phyloP scores from a whole-genome alignment of 2,888 invertebrate genomes.

The Nineta flava region DNA sequence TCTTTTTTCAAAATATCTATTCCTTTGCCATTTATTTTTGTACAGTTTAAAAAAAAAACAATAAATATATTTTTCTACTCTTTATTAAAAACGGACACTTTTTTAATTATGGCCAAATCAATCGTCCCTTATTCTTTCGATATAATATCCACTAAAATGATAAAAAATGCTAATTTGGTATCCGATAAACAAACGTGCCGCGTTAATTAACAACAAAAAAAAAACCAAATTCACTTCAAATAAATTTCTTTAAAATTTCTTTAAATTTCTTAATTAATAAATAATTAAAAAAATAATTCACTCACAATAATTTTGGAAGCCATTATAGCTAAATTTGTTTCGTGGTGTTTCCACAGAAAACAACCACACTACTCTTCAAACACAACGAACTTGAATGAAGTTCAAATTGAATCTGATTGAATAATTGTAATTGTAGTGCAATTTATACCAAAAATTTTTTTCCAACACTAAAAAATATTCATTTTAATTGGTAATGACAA shows the following conservation, averaged over 20 bases:
- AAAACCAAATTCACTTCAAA: no score
- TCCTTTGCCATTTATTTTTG: no score
- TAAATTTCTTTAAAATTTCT: background rate
- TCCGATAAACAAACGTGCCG: no score
- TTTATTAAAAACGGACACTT: no score
- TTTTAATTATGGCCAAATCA: no score
- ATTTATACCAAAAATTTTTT: background rate
- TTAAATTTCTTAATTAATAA: background rate
- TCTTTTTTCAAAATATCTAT: no score
- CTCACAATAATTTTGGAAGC: background rate
- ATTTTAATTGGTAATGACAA: background rate
- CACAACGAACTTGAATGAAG: background rate
- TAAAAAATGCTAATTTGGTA: no score
- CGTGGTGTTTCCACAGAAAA: background rate
- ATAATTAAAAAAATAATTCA: background rate
- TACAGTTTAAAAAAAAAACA: no score
- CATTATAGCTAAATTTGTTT: background rate
- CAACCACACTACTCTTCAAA: background rate
- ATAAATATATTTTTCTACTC: no score
- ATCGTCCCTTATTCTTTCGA: no score
- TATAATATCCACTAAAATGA: no score
- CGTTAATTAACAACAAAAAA: no score
- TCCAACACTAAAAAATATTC: background rate
- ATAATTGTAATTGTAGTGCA: background rate
- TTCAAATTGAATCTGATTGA: background rate